Conservation (phyloP, 2,113 vertebrate species). For the Neodon shergylaensis region DNA sequence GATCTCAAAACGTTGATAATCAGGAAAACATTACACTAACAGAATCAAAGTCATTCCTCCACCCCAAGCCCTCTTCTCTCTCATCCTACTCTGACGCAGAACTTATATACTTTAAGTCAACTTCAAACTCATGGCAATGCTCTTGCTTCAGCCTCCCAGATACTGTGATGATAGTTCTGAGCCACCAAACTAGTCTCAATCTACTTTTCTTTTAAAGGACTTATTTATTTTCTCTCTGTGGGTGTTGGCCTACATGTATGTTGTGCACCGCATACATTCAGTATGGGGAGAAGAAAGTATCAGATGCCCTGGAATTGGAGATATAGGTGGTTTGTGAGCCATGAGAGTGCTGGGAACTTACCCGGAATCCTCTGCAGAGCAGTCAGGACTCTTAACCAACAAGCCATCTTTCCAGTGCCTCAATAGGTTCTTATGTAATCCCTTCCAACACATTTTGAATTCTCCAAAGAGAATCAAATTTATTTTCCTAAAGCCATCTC, state of each 20-base stretch:
- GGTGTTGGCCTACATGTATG: too few relatives aligned
- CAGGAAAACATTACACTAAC: not conserved
- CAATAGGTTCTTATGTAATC: not conserved
- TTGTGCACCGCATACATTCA: not conserved
- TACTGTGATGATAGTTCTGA: not conserved
- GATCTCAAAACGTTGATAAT: not conserved
- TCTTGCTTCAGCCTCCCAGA: not conserved
- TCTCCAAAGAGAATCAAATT: not conserved
- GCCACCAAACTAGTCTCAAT: not conserved
- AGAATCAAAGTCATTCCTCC: not conserved
- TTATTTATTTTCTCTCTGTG: not conserved
- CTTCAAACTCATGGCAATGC: not conserved
- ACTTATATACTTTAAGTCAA: not conserved
- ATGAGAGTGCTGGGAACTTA: not conserved
- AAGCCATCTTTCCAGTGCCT: not conserved
- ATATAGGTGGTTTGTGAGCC: not conserved
- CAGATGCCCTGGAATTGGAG: not conserved
- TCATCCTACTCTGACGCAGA: too few relatives aligned
- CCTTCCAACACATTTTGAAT: not conserved
- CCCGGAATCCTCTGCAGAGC: not conserved
- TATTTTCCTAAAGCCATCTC: conserved; percentile 33
- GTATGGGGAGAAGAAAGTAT: not conserved
- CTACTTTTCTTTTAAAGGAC: not conserved
- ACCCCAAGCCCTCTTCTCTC: not conserved
- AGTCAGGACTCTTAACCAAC: not conserved